Evolutionary conservation across 2,797 vertebrate genomes (phyloP), one percentile per base, ranked within the genome.

Genomic region (Sandelia bainsii): DNA sequence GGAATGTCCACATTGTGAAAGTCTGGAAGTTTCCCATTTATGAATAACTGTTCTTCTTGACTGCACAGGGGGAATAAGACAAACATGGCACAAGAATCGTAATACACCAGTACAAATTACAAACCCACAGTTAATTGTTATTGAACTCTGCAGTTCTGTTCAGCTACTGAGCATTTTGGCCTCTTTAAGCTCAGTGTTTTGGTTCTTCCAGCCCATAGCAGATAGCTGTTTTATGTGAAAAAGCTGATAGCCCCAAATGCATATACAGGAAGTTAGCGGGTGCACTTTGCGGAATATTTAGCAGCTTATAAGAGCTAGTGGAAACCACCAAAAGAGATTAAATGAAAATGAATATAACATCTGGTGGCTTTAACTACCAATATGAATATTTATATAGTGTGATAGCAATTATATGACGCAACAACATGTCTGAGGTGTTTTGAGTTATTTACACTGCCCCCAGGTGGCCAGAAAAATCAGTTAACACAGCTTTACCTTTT

Each of bases 11-110:
- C 80, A 2, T 91, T 89, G 77, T 95, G 93, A 51, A 95, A 92
- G 77, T 95, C 94, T 29, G 94, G 94, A 29, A 96, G 91, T n/a
- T 81, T 79, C 12, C 80, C 85, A 7, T 95, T 95, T 9, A 96
- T 91, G 75, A 86, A 95, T 83, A 69, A 94, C 77, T 96, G 95
- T 52, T 96, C 95, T 0, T 92, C 93, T 71, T 93, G 42, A 84
- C 95, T 95, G 72, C 40, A 78, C 13, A 81, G 0, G 2, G 64
- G 37, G 14, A 76, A 51, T 1, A 1, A 3, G 9, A 74, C n/a
- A 76, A 34, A 66, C 5, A 22, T 22, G 12, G 61, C 12, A 70
- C 10, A 6, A 49, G 7, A 49, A 9, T 66, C 29, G 27, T 27
- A 16, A 11, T 22, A 20, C 10, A 57, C 22, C 46, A 49, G 3